phyloP scores from a whole-genome alignment of 2,888 invertebrate genomes.

The Drosophila phalerata region DNA sequence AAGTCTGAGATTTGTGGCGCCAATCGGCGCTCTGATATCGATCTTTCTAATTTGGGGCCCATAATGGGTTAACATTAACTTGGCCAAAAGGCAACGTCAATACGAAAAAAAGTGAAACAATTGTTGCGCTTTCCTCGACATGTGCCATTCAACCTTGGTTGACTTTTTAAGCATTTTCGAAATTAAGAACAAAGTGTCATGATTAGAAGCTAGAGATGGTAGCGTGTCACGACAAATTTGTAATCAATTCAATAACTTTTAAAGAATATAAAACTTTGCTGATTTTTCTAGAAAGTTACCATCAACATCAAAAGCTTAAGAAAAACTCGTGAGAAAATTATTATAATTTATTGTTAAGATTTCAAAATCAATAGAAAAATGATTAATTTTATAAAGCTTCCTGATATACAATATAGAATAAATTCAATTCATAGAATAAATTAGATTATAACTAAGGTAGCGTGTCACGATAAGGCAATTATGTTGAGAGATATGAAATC shows the following conservation, averaged over 20 bases:
- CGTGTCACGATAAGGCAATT: not conserved
- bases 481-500: too few species aligned
- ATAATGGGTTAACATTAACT: slow-evolving; percentile 36
- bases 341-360: too few species aligned
- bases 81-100: slow-evolving; percentile 22
- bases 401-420: too few species aligned
- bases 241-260: too few species aligned
- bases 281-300: too few species aligned
- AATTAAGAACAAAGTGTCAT: slow-evolving; percentile 20
- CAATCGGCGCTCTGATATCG: slow-evolving; percentile 39
- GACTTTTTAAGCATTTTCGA: slow-evolving; percentile 43
- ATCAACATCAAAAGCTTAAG: too few species aligned
- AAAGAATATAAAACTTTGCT: too few species aligned
- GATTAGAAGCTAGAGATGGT: slow-evolving; percentile 29
- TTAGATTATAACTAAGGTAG: too few species aligned
- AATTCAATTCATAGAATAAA: too few species aligned
- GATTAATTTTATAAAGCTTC: too few species aligned
- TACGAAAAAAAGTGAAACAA: slow-evolving; percentile 34
- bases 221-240: slow-evolving; percentile 2
- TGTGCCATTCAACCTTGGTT: slow-evolving; percentile 51
- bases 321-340: too few species aligned
- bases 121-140: slow-evolving; percentile 45
- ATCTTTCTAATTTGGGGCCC: slow-evolving; percentile 56
- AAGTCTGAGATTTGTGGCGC: slow-evolving; percentile 16
- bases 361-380: too few species aligned